Base-by-base conservation (phyloP, 1,140 invertebrate genomes). In the Leptinotarsa lineolata region DNA sequence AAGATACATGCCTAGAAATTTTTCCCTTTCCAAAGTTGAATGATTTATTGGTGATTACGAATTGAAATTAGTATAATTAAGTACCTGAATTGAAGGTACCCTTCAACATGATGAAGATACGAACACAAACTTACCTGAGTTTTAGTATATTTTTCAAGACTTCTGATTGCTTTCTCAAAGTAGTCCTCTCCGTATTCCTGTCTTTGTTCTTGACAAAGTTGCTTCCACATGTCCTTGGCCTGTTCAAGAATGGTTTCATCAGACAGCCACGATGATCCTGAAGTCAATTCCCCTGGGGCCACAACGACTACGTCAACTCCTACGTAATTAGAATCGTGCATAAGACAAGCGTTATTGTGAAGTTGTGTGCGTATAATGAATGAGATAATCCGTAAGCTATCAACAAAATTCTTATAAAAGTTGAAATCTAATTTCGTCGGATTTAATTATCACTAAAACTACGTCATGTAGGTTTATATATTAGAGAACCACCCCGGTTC, bases 221-320 rank as follows among this genome's bases (percentile, higher is more conserved):
- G 87, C 73, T 88, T 88, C 93, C 92, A 94, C 92, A 94, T 93
- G 73, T 91, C 89, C 76, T 91, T 89, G 6, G 92, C 92, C 84
- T 94, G 92, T 78, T 91, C 89, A 63, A 92, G 83, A 77, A 94
- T 86, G 74, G 90, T 86, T 60, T 89, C 88, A 70, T 94, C 91
- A 58, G 90, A 90, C 8, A 93, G 85, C 92, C 92, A 93, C 1
- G 89, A 89, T 75, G 90, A 92, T 80, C 93, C 92, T 8, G 92
- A 90, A 2, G 92, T 89, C 77, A 91, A 92, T 84, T 94, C 92
- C 63, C 93, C 92, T 48, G 94, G 93, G 78, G 95, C 94, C 63
- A 96, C 92, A 18, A 95, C 89, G 59, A 92, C 85, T 78, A 92
- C 87, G 88, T 95, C 89, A 76, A 93, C 89, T 77, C 91, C 88